Percentiles rank a stretch among this genome's conserved stretches.
These are phyloP conservation scores for Craseonycteris thonglongyai DNA, from an alignment of 2,113 vertebrate species.

Conservation along the genomic window DNA sequence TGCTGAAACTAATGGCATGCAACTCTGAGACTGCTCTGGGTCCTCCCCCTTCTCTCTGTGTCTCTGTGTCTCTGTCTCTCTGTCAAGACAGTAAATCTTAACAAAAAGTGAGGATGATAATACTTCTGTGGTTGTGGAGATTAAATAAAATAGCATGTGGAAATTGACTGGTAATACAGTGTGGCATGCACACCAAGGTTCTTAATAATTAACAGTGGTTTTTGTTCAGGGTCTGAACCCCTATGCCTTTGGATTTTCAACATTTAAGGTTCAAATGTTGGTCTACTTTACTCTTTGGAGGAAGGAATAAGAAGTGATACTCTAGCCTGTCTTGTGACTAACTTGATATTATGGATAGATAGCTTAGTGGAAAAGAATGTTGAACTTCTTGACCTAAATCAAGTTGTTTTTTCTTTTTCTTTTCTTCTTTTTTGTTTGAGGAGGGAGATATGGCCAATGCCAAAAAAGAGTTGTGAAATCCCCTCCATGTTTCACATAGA, in stretches of 20 bases:
- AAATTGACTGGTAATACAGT: background rate
- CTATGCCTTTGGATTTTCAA: background rate
- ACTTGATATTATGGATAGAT: background rate
- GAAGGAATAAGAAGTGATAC: background rate
- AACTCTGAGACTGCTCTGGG: no score
- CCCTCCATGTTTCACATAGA: background rate
- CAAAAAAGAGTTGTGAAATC: background rate
- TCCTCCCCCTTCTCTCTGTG: no score
- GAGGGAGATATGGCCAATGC: background rate
- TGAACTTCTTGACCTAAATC: background rate
- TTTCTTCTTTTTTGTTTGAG: background rate
- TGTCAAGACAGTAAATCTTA: no score
- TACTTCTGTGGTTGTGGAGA: background rate
- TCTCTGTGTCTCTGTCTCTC: no score
- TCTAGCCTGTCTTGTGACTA: background rate
- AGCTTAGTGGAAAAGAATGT: background rate
- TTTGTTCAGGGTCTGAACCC: background rate
- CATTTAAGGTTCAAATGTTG: background rate
- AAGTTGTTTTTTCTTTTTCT: background rate
- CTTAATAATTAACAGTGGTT: background rate
- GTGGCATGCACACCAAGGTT: background rate
- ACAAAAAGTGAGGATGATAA: background rate
- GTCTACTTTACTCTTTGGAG: background rate
- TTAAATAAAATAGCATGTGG: background rate
- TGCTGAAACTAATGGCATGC: no score